phyloP scores from a whole-genome alignment of 2,888 invertebrate genomes.

The Uloborus plumipes region DNA sequence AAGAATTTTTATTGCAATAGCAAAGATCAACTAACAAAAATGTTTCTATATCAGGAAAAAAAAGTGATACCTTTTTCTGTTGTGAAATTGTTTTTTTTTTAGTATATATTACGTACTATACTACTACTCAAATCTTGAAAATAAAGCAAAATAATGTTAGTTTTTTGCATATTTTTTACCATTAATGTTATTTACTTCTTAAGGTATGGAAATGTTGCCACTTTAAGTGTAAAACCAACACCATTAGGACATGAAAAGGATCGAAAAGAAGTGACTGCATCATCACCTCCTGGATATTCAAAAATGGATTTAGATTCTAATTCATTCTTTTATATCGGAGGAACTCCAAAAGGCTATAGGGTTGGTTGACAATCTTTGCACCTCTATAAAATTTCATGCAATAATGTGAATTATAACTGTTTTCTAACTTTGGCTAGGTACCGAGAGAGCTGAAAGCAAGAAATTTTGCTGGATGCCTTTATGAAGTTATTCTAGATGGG shows the following conservation, averaged over 20 bases:
- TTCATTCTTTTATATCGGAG: conserved; percentile 75
- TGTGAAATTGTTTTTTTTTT: too few relatives aligned
- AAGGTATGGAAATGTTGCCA: conserved; percentile 80
- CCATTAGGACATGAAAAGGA: conserved; percentile 70
- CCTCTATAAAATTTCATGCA: not conserved
- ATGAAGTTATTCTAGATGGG: conserved; percentile 83
- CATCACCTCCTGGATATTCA: conserved; percentile 76
- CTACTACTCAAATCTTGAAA: too few relatives aligned
- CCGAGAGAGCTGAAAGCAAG: conserved; percentile 67
- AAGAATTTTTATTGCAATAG: too few relatives aligned
- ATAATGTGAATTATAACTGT: not conserved
- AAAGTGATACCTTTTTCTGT: too few relatives aligned
- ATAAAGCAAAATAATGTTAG: not conserved
- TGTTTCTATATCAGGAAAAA: too few relatives aligned
- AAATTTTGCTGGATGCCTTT: conserved; percentile 82
- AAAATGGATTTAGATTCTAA: conserved; percentile 75
- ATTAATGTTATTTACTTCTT: conserved; percentile 38
- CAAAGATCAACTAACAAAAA: too few relatives aligned
- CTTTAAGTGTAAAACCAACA: conserved; percentile 78
- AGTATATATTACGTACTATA: too few relatives aligned
- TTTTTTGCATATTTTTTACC: not conserved
- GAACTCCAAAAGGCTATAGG: conserved; percentile 70
- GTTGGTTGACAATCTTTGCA: conserved; percentile 30
- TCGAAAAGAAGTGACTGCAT: conserved; percentile 71
- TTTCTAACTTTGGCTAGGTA: conserved; percentile 36